phyloP scores from a whole-genome alignment of 2,113 vertebrate genomes.

The Sus scrofa region DNA sequence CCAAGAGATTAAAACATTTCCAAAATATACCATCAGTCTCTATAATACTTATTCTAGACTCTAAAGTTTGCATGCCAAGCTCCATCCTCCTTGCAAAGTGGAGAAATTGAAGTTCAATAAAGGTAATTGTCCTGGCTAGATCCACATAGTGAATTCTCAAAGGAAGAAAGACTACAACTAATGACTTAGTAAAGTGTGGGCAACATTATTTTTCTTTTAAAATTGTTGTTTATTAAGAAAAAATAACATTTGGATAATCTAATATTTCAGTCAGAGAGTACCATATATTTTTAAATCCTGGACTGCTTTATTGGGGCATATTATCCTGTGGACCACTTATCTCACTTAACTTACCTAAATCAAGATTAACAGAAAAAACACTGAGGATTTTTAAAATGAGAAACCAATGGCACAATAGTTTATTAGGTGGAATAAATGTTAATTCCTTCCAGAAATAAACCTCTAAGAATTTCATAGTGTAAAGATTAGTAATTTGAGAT shows the following conservation, averaged over 20 bases:
- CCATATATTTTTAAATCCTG: neutral
- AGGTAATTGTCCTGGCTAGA: neutral
- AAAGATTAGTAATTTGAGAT: conserved; percentile 10
- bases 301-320: neutral
- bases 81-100: conserved; percentile 20
- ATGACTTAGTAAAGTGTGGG: conserved; percentile 36
- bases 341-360: conserved; percentile 8
- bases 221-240: conserved; percentile 19
- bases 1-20: conserved; percentile 30
- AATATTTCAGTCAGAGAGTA: conserved; percentile 36
- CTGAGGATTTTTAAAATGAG: neutral
- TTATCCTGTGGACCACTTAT: neutral
- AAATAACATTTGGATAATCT: neutral
- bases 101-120: conserved; percentile 39
- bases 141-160: conserved; percentile 49
- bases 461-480: conserved; percentile 7
- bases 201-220: conserved; percentile 53
- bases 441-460: conserved; percentile 37
- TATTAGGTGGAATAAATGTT: conserved; percentile 4
- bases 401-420: neutral
- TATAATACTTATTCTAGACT: neutral
- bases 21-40: neutral
- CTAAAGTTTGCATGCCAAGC: conserved; percentile 30
- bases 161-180: conserved; percentile 17
- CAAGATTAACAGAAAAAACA: conserved; percentile 23